phyloP scores from a whole-genome alignment of 2,797 vertebrate species.

The Gymnoscopelus braueri region DNA sequence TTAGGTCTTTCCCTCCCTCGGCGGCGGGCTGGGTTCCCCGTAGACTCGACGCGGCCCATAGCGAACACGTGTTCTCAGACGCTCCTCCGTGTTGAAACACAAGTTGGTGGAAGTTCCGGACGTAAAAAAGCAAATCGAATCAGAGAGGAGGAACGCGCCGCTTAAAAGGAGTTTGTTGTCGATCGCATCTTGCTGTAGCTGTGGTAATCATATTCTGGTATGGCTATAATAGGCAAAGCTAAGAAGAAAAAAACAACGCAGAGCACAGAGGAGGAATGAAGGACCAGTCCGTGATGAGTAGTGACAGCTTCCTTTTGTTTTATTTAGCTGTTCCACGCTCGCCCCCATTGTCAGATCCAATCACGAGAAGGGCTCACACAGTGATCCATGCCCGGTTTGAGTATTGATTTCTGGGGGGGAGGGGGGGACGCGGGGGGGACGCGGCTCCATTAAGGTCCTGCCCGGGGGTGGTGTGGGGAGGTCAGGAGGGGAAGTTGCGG shows the following conservation, averaged over 20 bases:
- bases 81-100: conserved; percentile 30
- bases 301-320: conserved; percentile 35
- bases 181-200: conserved; percentile 15
- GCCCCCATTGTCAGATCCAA: conserved; percentile 69
- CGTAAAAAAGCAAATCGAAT: conserved; percentile 20
- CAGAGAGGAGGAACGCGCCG: not conserved
- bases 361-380: conserved; percentile 65
- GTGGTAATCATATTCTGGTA: conserved; percentile 17
- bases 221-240: conserved; percentile 1
- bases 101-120: conserved; percentile 36
- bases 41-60: conserved; percentile 58
- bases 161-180: not conserved
- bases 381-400: conserved; percentile 93
- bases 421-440: conserved; percentile 74
- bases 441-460: conserved; percentile 95
- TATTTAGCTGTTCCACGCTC: conserved; percentile 67
- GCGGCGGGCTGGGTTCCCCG: conserved; percentile 50
- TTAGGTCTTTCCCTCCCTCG: conserved; percentile 50
- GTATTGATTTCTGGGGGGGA: conserved; percentile 92
- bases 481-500: conserved; percentile 89
- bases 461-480: conserved; percentile 87
- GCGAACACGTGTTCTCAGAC: conserved; percentile 62
- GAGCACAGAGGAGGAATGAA: not conserved
- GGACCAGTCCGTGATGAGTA: conserved; percentile 33
- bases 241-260: not conserved